phyloP scores from a whole-genome alignment of 2,113 vertebrate genomes.

The Periophthalmus modestus region DNA sequence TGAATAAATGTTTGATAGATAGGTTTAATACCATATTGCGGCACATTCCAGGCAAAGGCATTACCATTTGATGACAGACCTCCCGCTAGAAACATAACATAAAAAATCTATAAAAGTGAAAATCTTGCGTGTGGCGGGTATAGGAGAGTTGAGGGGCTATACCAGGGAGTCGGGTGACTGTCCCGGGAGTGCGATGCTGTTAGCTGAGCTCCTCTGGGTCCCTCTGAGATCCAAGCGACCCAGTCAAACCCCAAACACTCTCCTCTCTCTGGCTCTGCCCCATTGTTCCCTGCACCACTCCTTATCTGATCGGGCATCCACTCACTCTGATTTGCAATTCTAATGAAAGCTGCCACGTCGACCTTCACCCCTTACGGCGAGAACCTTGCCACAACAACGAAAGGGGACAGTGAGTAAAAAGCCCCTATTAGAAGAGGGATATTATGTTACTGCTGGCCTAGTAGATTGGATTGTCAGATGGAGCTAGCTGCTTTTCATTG shows the following conservation, averaged over 20 bases:
- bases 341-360: constrained; percentile 91
- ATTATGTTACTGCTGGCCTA: constrained; percentile 78
- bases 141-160: constrained; percentile 23
- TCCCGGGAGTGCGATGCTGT: constrained; percentile 42
- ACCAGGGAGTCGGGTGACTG: not conserved
- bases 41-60: no score
- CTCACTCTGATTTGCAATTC: constrained; percentile 86
- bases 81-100: no score
- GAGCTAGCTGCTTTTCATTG: constrained; percentile 76
- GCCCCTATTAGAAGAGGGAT: constrained; percentile 70
- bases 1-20: no score
- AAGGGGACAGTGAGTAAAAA: constrained; percentile 49
- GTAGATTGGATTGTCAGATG: constrained; percentile 81
- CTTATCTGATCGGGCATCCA: constrained; percentile 86
- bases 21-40: no score
- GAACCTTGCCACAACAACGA: constrained; percentile 70
- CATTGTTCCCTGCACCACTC: constrained; percentile 60
- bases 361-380: constrained; percentile 76
- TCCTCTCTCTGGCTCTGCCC: constrained; percentile 27
- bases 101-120: not conserved
- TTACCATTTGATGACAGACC: no score
- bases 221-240: constrained; percentile 45
- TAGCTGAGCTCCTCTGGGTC: constrained; percentile 47
- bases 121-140: not conserved
- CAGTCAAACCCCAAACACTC: constrained; percentile 47